Conservation (phyloP, 1,140 invertebrate genomes). For the Gonatopus flavifemur region DNA sequence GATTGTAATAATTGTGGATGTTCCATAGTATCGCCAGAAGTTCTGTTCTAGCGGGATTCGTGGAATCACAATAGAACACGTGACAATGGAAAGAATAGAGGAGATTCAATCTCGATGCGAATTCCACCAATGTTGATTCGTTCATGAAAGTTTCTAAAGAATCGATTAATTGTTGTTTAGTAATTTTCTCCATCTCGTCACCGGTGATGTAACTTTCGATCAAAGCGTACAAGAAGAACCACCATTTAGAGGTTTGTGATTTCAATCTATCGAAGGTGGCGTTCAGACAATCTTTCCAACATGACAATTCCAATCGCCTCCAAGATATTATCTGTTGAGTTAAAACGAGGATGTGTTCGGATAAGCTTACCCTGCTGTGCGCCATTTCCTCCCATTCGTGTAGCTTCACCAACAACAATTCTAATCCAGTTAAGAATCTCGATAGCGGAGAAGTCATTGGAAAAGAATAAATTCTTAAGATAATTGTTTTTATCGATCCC, state of each 20-base stretch:
- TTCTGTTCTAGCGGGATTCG: conserved; percentile 56
- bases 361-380: conserved; percentile 81
- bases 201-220: conserved; percentile 57
- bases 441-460: conserved; percentile 80
- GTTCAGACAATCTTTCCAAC: conserved; percentile 80
- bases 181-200: conserved; percentile 20
- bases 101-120: conserved; percentile 75
- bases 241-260: conserved; percentile 76
- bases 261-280: conserved; percentile 66
- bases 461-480: conserved; percentile 77
- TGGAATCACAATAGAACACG: conserved; percentile 59
- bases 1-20: conserved; percentile 80
- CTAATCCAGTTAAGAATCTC: conserved; percentile 87
- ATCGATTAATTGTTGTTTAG: conserved; percentile 48
- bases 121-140: conserved; percentile 82
- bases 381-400: conserved; percentile 93
- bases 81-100: conserved; percentile 79
- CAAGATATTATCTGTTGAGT: conserved; percentile 85
- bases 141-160: conserved; percentile 83
- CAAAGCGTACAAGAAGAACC: conserved; percentile 84
- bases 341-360: conserved; percentile 68
- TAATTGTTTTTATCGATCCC: conserved; percentile 71
- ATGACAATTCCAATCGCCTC: conserved; percentile 87
- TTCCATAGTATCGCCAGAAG: conserved; percentile 80
- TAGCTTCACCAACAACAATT: conserved; percentile 80